phyloP scores from a whole-genome alignment of 2,113 vertebrate genomes.

The human region GRCh38 chr21:25005501-25006000 shows the following conservation, averaged over 20 bases:
- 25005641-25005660: not conserved
- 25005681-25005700: not conserved
- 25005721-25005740: not conserved
- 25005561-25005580: not conserved
- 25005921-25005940: not conserved
- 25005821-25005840: not conserved
- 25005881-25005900: not conserved
- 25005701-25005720: not conserved
- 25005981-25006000: not conserved
- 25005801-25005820: not conserved
- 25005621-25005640: not conserved
- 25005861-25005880: not conserved
- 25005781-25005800: not conserved
- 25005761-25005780: not conserved
- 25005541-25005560: too few species aligned
- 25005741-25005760: not conserved
- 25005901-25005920: not conserved
- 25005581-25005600: rapidly evolving
- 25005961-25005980: not conserved
- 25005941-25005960: not conserved
- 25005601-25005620: not conserved
- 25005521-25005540: not conserved
- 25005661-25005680: not conserved
- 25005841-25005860: not conserved
- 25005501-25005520: not conserved